Evolutionary conservation across 2,888 invertebrate species (phyloP).

Genomic region (Xanthostigma xanthostigma): DNA sequence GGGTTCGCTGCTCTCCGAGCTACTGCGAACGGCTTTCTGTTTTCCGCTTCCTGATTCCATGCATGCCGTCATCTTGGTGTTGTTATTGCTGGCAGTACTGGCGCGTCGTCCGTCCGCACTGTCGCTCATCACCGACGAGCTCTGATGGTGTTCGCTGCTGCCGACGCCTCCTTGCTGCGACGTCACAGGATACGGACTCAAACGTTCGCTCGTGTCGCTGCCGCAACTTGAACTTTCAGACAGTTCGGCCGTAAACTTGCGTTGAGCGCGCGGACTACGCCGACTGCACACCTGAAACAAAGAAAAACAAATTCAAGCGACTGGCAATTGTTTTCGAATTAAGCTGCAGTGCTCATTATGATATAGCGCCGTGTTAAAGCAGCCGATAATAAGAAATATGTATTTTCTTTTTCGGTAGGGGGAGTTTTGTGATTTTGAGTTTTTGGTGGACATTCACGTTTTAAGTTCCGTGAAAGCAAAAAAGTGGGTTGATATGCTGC

Average conservation of each 20-base stretch:
- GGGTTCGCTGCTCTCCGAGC: slow-evolving; percentile 30
- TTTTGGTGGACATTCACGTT: too few relatives aligned
- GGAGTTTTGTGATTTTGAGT: too few relatives aligned
- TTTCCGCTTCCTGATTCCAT: slow-evolving; percentile 25
- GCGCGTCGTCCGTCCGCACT: slow-evolving; percentile 28
- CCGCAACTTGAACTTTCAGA: slow-evolving; percentile 56
- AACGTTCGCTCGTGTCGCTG: slow-evolving; percentile 48
- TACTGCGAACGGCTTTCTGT: slow-evolving; percentile 29
- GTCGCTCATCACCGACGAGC: slow-evolving; percentile 20
- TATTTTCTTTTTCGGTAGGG: too few relatives aligned
- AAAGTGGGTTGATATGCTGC: too few relatives aligned
- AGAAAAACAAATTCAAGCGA: too few relatives aligned
- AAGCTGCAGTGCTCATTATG: too few relatives aligned
- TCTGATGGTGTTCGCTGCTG: slow-evolving; percentile 24
- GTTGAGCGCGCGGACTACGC: slow-evolving; percentile 45
- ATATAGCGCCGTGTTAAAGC: too few relatives aligned
- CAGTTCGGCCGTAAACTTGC: slow-evolving; percentile 45
- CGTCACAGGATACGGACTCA: slow-evolving; percentile 36
- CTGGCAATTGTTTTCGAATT: too few relatives aligned
- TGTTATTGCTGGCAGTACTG: slow-evolving; percentile 36
- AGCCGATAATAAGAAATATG: too few relatives aligned
- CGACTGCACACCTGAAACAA: slow-evolving; percentile 25
- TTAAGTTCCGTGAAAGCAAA: too few relatives aligned
- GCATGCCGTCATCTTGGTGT: slow-evolving; percentile 26
- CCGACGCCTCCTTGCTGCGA: slow-evolving; percentile 28